phyloP scores from a whole-genome alignment of 1,140 invertebrate species.

The Ganaspis sp. region DNA sequence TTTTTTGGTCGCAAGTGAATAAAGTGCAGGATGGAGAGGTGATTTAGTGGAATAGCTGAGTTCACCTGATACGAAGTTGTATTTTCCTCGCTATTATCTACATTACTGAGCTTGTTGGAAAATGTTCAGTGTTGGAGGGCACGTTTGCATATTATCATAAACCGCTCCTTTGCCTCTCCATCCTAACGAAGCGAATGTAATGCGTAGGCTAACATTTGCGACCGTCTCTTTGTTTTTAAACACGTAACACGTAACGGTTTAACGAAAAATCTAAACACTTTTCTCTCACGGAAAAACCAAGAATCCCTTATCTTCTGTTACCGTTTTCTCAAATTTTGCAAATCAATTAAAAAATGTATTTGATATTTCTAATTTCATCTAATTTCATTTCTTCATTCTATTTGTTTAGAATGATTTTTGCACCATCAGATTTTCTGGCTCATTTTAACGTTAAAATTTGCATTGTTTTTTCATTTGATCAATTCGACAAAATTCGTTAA shows the following conservation, averaged over 20 bases:
- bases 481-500: no score
- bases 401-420: background rate
- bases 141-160: background rate
- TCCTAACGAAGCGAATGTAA: constrained; percentile 13
- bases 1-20: background rate
- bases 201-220: constrained; percentile 5
- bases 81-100: constrained; percentile 11
- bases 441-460: no score
- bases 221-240: background rate
- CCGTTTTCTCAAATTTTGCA: background rate
- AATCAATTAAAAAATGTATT: background rate
- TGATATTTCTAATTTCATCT: background rate
- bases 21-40: background rate
- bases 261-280: background rate
- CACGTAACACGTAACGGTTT: background rate
- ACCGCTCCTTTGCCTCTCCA: background rate
- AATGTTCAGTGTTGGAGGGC: constrained; percentile 1
- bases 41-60: background rate
- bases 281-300: background rate
- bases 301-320: background rate
- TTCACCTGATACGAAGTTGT: background rate
- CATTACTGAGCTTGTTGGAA: constrained; percentile 12
- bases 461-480: no score
- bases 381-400: background rate
- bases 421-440: no score